Percentiles rank a stretch among this genome's conserved stretches.
Conservation (phyloP, 2,888 invertebrate genomes). For the Drosophila greeni region DNA sequence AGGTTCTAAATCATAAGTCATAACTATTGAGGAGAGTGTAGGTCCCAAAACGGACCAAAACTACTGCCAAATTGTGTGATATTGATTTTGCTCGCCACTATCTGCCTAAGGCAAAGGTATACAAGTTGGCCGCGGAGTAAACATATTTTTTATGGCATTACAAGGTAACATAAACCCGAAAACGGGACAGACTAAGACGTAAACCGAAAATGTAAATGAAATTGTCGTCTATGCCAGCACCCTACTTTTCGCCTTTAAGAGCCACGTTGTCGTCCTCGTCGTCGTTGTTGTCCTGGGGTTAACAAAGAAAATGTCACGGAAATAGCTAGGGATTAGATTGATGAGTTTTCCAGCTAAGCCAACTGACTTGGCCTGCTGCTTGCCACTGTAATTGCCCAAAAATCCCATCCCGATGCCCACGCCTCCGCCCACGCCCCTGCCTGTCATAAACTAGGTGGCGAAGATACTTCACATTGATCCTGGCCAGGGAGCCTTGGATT, state of each 20-base stretch:
- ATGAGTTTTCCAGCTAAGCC: conserved; percentile 66
- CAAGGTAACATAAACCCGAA: conserved; percentile 63
- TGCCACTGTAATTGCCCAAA: conserved; percentile 18
- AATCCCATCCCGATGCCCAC: conserved; percentile 10
- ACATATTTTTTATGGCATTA: conserved; percentile 54
- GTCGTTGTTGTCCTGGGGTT: conserved; percentile 41
- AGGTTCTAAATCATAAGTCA: no score
- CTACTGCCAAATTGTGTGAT: conserved; percentile 1
- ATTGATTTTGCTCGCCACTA: conserved; percentile 1
- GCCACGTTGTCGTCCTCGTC: conserved; percentile 48
- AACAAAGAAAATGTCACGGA: conserved; percentile 71
- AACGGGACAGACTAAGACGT: conserved; percentile 45
- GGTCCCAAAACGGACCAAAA: conserved; percentile 1
- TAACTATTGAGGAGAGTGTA: conserved; percentile 17
- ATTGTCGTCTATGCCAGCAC: conserved; percentile 54
- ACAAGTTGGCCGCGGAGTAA: conserved; percentile 18
- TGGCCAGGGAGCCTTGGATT: conserved; percentile 24
- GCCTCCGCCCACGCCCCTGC: conserved; percentile 1
- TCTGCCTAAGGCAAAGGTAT: conserved; percentile 1
- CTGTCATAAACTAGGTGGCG: conserved; percentile 56
- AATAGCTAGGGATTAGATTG: conserved; percentile 71
- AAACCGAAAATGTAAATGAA: conserved; percentile 67
- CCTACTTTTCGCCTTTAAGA: conserved; percentile 34
- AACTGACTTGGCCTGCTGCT: conserved; percentile 38
- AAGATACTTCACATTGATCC: conserved; percentile 31